These are phyloP conservation scores for Periophthalmodon schlosseri DNA, from an alignment of 2,113 vertebrate species.

Conservation along the genomic window DNA sequence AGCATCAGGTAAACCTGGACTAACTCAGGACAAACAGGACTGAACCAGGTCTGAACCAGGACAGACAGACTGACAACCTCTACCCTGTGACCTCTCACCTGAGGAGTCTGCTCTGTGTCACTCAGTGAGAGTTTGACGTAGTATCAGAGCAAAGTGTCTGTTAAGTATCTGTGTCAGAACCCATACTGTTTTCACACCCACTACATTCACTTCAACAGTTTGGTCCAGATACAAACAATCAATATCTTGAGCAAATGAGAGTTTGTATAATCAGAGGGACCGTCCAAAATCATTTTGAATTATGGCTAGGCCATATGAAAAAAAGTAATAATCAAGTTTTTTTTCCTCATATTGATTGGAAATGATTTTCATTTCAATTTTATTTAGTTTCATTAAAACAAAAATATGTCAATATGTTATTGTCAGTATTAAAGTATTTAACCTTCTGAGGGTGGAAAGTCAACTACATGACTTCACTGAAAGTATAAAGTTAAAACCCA, in stretches of 20 bases:
- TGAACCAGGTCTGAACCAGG: neutral
- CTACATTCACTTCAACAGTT: neutral
- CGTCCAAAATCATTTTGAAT: neutral
- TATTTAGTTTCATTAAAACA: too few relatives aligned
- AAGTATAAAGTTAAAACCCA: too few relatives aligned
- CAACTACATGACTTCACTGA: too few relatives aligned
- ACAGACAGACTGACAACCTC: neutral
- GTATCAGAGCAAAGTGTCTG: slow-evolving; percentile 32
- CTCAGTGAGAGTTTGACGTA: neutral
- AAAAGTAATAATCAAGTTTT: too few relatives aligned
- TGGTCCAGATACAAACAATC: neutral
- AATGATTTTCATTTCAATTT: too few relatives aligned
- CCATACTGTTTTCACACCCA: neutral
- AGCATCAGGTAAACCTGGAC: slow-evolving; percentile 60
- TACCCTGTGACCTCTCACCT: neutral
- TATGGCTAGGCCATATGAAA: too few relatives aligned
- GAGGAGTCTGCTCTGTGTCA: neutral
- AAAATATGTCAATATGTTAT: too few relatives aligned
- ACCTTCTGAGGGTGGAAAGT: too few relatives aligned
- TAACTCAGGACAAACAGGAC: neutral
- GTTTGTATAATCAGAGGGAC: too few relatives aligned
- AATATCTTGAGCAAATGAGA: neutral
- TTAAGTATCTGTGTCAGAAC: neutral
- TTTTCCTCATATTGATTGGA: too few relatives aligned
- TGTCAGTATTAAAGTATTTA: too few relatives aligned